A percentile compares a stretch with the other conserved stretches of the same genome.
Conservation (phyloP, 2,888 invertebrate genomes). For the Gymnocheta viridis region DNA sequence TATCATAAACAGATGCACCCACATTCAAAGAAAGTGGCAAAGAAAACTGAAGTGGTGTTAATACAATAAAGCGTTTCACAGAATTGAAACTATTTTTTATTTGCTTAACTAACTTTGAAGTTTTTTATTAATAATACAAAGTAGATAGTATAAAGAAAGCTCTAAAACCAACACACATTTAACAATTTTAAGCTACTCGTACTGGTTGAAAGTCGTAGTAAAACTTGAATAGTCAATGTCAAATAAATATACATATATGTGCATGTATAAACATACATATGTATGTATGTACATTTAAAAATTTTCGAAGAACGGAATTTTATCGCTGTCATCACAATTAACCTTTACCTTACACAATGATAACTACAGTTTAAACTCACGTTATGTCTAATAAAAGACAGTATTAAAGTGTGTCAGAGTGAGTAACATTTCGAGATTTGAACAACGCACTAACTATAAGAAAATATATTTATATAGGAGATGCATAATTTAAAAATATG, state of each 20-base stretch:
- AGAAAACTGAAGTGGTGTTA: too few species aligned
- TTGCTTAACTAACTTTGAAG: too few species aligned
- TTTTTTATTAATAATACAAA: too few species aligned
- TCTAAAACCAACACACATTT: background rate
- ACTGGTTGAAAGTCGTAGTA: background rate
- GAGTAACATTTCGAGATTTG: background rate
- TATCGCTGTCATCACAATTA: conserved; percentile 31
- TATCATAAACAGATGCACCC: too few species aligned
- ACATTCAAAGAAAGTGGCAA: too few species aligned
- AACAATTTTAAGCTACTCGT: background rate
- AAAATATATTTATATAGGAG: too few species aligned
- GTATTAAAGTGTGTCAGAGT: conserved; percentile 17
- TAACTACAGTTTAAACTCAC: conserved; percentile 6
- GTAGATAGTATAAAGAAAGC: background rate
- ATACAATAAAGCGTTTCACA: too few species aligned
- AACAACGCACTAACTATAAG: background rate
- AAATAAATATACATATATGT: too few species aligned
- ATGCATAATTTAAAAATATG: too few species aligned
- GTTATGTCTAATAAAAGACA: background rate
- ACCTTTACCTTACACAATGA: conserved; percentile 45
- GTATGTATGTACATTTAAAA: too few species aligned
- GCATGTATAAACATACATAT: too few species aligned
- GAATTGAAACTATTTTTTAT: too few species aligned
- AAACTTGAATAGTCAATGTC: conserved; percentile 5
- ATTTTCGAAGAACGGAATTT: conserved; percentile 4